phyloP scores from a whole-genome alignment of 2,888 invertebrate genomes.

The Portevinia maculata region DNA sequence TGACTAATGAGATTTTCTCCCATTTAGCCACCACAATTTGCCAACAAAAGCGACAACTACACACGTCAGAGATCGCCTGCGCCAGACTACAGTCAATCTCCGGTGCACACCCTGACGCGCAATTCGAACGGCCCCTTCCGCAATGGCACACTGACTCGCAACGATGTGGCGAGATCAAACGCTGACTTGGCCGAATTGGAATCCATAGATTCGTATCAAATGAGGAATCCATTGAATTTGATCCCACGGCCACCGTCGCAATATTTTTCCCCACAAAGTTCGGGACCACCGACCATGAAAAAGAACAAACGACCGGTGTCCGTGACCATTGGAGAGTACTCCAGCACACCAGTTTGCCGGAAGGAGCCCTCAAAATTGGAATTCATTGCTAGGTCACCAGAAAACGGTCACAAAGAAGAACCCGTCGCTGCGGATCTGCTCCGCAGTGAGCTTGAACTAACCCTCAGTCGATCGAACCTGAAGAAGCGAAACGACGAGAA shows the following conservation, averaged over 20 bases:
- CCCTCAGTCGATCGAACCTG: constrained; percentile 90
- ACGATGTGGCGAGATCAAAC: constrained; percentile 77
- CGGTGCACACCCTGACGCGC: constrained; percentile 69
- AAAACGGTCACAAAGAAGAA: constrained; percentile 75
- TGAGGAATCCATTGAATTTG: constrained; percentile 86
- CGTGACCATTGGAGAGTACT: constrained; percentile 89
- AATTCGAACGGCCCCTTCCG: constrained; percentile 56
- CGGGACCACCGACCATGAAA: constrained; percentile 85
- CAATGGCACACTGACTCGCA: constrained; percentile 72
- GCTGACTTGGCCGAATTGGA: constrained; percentile 88
- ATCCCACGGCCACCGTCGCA: constrained; percentile 88
- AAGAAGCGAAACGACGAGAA: constrained; percentile 86
- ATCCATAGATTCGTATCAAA: constrained; percentile 89
- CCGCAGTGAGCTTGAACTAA: constrained; percentile 89
- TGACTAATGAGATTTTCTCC: constrained; percentile 35
- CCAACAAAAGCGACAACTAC: constrained; percentile 77
- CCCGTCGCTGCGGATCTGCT: constrained; percentile 85
- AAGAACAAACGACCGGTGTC: constrained; percentile 86
- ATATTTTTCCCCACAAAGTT: constrained; percentile 86
- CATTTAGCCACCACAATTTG: constrained; percentile 80
- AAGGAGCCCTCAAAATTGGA: constrained; percentile 89
- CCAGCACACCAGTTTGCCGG: constrained; percentile 83
- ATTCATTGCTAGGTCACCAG: constrained; percentile 83
- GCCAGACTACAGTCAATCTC: constrained; percentile 79
- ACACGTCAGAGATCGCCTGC: constrained; percentile 75